phyloP scores from a whole-genome alignment of 2,888 invertebrate genomes.

The Trissolcus brochymenae region DNA sequence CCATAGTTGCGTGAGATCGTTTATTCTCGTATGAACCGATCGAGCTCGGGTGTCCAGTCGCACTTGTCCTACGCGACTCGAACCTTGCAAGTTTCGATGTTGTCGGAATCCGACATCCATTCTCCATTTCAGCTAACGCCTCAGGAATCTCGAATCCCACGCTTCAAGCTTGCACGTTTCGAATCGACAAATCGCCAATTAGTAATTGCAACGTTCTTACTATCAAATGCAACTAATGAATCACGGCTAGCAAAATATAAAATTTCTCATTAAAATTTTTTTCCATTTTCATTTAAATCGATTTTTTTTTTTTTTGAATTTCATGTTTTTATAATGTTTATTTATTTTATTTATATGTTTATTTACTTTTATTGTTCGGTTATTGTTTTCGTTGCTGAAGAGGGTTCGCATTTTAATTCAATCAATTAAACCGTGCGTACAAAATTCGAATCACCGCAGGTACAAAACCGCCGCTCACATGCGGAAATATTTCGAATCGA shows the following conservation, averaged over 20 bases:
- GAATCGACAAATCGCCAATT: constrained; percentile 50
- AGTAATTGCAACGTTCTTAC: constrained; percentile 15
- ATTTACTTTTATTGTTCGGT: too few relatives aligned
- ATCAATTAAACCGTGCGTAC: constrained; percentile 10
- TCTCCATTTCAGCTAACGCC: constrained; percentile 66
- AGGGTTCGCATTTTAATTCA: background rate
- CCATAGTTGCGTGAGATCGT: constrained; percentile 54
- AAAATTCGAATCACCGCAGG: constrained; percentile 18
- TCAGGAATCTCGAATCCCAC: constrained; percentile 54
- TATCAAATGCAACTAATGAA: too few relatives aligned
- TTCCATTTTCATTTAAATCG: too few relatives aligned
- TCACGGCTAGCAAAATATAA: too few relatives aligned
- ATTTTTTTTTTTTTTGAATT: too few relatives aligned
- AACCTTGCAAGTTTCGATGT: constrained; percentile 50
- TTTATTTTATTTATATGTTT: too few relatives aligned
- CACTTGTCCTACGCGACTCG: constrained; percentile 54
- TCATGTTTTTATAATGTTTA: too few relatives aligned
- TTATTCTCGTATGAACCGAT: constrained; percentile 47
- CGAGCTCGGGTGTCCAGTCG: constrained; percentile 54
- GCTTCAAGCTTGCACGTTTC: constrained; percentile 50
- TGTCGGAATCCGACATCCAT: constrained; percentile 62
- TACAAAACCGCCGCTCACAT: background rate
- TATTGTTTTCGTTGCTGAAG: too few relatives aligned
- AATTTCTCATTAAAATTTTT: too few relatives aligned
- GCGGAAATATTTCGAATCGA: constrained; percentile 22